Conservation (phyloP, 1,140 invertebrate species). For the Antheraea pernyi region DNA sequence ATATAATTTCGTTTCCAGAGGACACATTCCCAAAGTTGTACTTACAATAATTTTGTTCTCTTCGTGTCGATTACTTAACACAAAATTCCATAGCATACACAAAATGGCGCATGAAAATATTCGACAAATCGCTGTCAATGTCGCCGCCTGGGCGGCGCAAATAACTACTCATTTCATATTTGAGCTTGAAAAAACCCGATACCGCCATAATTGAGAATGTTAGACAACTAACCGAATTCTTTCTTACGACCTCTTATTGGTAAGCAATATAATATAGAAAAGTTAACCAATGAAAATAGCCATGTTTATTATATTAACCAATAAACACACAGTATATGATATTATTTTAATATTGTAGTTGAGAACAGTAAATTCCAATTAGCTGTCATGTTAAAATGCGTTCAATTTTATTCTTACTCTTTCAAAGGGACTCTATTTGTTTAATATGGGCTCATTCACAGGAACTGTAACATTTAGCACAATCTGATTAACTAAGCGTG, state of each 20-base stretch:
- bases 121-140: constrained; percentile 75
- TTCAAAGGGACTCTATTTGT: background rate
- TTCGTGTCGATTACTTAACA: constrained; percentile 68
- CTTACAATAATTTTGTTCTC: constrained; percentile 53
- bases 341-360: background rate
- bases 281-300: constrained; percentile 3
- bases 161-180: constrained; percentile 78
- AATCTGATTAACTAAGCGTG: no score
- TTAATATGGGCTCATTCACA: no score
- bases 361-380: constrained; percentile 11
- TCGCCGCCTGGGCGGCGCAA: constrained; percentile 74
- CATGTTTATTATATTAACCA: background rate
- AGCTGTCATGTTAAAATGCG: constrained; percentile 20
- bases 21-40: constrained; percentile 44
- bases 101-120: constrained; percentile 79
- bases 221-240: constrained; percentile 39
- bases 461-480: no score
- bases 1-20: constrained; percentile 34
- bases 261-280: background rate
- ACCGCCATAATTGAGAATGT: constrained; percentile 69
- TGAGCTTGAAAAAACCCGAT: constrained; percentile 77
- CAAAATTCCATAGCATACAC: constrained; percentile 73
- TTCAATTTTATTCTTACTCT: background rate
- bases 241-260: constrained; percentile 16
- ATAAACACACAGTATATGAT: background rate